Evolutionary conservation across 2,888 invertebrate genomes (phyloP).

Genomic region (Drosophila ezoana): DNA sequence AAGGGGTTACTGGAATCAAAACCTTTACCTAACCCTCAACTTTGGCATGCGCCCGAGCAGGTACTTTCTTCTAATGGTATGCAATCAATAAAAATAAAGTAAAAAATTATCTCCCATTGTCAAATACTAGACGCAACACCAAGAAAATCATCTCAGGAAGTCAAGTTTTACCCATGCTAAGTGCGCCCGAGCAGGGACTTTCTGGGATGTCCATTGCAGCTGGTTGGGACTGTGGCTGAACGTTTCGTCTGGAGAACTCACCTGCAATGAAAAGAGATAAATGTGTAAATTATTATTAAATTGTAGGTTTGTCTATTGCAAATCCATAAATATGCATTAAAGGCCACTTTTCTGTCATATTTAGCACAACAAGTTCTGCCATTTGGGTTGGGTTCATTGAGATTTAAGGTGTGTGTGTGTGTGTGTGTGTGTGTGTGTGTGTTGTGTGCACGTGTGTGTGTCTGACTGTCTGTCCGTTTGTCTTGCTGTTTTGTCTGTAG

Average conservation of each 20-base stretch:
- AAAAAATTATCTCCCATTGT: neutral
- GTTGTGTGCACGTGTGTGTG: constrained; percentile 5
- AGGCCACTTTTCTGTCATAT: constrained; percentile 26
- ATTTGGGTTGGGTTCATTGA: constrained; percentile 43
- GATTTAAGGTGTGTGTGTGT: constrained; percentile 34
- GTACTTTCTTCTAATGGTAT: no score
- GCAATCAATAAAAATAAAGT: neutral
- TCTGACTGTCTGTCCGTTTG: neutral
- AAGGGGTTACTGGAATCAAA: no score
- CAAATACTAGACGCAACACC: neutral
- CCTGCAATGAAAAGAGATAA: constrained; percentile 56
- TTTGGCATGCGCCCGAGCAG: no score
- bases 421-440: constrained; percentile 10
- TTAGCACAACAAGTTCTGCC: constrained; percentile 23
- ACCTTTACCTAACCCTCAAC: no score
- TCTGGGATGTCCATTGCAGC: neutral
- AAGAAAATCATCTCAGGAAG: neutral
- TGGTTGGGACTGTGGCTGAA: neutral
- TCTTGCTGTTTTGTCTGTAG: constrained; percentile 22
- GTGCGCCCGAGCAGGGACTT: neutral
- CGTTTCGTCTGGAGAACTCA: constrained; percentile 44
- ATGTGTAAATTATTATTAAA: constrained; percentile 28
- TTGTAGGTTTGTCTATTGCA: constrained; percentile 17
- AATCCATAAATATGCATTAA: constrained; percentile 24
- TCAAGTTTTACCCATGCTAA: neutral